A percentile compares a stretch with the other conserved stretches of the same genome.
These are phyloP conservation scores for Patella vulgata DNA, from an alignment of 1,140 invertebrate species.

Conservation along the genomic window DNA sequence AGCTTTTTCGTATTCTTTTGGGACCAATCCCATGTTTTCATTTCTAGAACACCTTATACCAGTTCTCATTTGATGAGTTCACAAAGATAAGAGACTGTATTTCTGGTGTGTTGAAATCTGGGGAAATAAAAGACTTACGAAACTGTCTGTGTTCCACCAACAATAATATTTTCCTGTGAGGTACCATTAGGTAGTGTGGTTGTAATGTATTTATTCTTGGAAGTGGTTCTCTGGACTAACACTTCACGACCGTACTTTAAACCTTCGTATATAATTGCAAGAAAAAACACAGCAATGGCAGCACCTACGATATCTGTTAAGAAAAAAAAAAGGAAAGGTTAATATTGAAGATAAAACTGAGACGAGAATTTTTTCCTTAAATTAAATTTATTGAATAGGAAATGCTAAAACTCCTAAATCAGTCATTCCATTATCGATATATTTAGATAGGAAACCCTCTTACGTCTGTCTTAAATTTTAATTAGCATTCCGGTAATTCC, in stretches of 20 bases:
- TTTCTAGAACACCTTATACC: no score
- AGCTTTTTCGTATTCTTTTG: no score
- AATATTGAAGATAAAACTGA: no score
- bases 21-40: no score
- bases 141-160: conserved; percentile 18
- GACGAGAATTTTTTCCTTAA: no score
- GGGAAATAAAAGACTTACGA: conserved; percentile 9
- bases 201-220: conserved; percentile 15
- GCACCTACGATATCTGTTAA: conserved; percentile 78
- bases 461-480: no score
- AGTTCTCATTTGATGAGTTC: no score
- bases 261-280: conserved; percentile 88
- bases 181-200: conserved; percentile 8
- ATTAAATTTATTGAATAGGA: background rate
- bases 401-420: background rate
- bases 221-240: conserved; percentile 37
- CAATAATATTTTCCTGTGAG: conserved; percentile 33
- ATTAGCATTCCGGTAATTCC: no score
- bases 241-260: conserved; percentile 73
- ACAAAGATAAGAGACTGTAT: no score
- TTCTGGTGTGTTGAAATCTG: no score
- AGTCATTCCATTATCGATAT: no score
- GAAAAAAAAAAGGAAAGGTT: conserved; percentile 13
- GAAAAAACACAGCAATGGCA: conserved; percentile 85
- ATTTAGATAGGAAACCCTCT: no score